A percentile compares a stretch with the other conserved stretches of the same genome.
Conservation (phyloP, 2,797 vertebrate species). For the Sebastes trivittatus region DNA sequence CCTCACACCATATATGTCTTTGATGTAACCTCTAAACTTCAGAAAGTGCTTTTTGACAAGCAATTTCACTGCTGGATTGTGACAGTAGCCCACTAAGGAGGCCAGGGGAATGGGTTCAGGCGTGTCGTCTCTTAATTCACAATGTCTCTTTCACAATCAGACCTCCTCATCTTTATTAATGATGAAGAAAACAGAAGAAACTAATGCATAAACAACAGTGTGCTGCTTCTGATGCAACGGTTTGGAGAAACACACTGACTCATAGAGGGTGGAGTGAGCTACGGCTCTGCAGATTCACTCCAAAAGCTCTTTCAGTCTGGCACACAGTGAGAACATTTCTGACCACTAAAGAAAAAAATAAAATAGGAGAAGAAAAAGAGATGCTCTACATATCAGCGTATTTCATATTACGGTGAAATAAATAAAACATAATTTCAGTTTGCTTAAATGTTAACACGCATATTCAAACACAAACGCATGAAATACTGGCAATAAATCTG, state of each 20-base stretch:
- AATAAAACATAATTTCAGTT: not conserved
- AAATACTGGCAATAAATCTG: conserved; percentile 42
- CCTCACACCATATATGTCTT: not conserved
- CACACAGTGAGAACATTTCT: not conserved
- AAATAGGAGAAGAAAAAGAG: not conserved
- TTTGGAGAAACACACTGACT: conserved; percentile 30
- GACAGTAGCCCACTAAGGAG: conserved; percentile 4
- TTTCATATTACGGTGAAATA: not conserved
- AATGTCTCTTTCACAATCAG: conserved; percentile 10
- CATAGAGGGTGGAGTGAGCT: not conserved
- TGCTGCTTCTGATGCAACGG: conserved; percentile 22
- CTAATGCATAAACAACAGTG: conserved; percentile 53
- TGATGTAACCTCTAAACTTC: conserved; percentile 16
- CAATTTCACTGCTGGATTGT: conserved; percentile 13
- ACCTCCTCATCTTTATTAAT: conserved; percentile 56
- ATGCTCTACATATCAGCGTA: not conserved
- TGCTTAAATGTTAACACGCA: not conserved
- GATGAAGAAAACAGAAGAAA: conserved; percentile 7
- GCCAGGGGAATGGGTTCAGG: not conserved
- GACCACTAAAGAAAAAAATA: not conserved
- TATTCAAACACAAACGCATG: conserved; percentile 9
- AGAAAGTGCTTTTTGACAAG: conserved; percentile 10
- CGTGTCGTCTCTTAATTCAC: not conserved
- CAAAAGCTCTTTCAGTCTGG: not conserved
- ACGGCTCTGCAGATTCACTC: not conserved